Base-by-base conservation (phyloP, 1,140 invertebrate species). In the Hylaeus volcanicus region DNA sequence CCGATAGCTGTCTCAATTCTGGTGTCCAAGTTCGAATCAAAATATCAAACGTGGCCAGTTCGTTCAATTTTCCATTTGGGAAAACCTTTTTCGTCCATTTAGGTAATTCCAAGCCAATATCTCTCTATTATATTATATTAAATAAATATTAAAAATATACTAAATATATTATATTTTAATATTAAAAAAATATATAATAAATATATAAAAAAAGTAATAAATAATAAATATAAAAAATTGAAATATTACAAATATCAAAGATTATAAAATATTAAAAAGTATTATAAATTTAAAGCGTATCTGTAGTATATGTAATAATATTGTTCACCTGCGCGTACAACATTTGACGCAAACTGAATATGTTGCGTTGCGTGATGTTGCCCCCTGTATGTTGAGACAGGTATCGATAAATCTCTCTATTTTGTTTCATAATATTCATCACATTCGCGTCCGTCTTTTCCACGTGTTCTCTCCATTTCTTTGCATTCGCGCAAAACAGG, bases 81-180 rank as follows among this genome's bases (percentile, higher is more conserved):
- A 79, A 79, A 26, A 79, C 61, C 5, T 8, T 9, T 53, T 56
- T 41, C 1, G 77, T 79, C 77, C 77, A 79, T 64, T 73, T 4
- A 0, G 77, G 77, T n/a, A 79, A 73, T 65, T 73, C n/a, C 8
- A 79, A 65, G 14, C 77, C 77, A 65, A 79, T 56, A 51, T 79
- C 70, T 39, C 5, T 48, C 77, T 79, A 26, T 26, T 26, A 26
- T 26, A 26, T 26, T 26, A 26, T 26, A 26, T 26, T 26, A 0
- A 26, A 26, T 26, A 26, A 79, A 56, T 51, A 53, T 12, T 51
- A 51, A 51, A 51, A 68, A 45, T 26, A 14, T 43, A 48, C 5
- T n/a, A 66, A 5, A n/a, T 63, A 63, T 26, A 26, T 26, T 26
- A 26, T 26, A 26, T 26, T 26, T 26, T 26, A 9, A 41, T 37